Evolutionary conservation across 2,888 invertebrate species (phyloP).

Genomic region (Electrophaes corylata): DNA sequence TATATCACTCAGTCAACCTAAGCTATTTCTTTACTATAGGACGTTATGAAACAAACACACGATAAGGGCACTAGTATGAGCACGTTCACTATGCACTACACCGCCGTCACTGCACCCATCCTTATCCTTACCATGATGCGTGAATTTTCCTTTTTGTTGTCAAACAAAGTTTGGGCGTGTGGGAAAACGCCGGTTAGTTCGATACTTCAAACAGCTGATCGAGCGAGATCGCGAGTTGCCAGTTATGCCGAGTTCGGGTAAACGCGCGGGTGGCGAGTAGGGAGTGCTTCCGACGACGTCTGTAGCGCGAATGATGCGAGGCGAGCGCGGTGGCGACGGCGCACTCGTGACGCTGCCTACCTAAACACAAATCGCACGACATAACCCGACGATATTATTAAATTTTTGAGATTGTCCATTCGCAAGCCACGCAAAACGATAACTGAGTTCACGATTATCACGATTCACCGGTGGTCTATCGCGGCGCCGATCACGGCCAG

Average conservation of each 20-base stretch:
- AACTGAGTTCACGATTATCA: conserved; percentile 64
- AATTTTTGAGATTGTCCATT: conserved; percentile 73
- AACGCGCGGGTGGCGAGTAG: conserved; percentile 53
- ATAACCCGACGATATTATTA: conserved; percentile 60
- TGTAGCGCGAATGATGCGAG: conserved; percentile 77
- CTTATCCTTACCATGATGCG: conserved; percentile 80
- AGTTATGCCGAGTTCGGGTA: conserved; percentile 48
- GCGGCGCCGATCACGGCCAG: conserved; percentile 60
- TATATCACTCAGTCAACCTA: conserved; percentile 25
- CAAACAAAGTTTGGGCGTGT: conserved; percentile 53
- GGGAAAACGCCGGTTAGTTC: conserved; percentile 50
- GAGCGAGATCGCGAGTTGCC: conserved; percentile 59
- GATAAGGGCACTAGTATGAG: conserved; percentile 52
- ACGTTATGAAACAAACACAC: conserved; percentile 37
- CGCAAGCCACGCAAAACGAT: conserved; percentile 69
- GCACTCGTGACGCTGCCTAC: conserved; percentile 73
- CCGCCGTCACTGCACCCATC: conserved; percentile 66
- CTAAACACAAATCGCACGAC: conserved; percentile 65
- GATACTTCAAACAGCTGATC: conserved; percentile 70
- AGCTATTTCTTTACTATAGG: conserved; percentile 27
- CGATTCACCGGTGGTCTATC: conserved; percentile 55
- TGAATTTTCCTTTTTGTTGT: conserved; percentile 51
- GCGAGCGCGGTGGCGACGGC: conserved; percentile 63
- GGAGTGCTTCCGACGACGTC: conserved; percentile 65
- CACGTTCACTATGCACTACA: conserved; percentile 65